Conservation (phyloP, 2,888 invertebrate genomes). For the Rhagophthalmus giganteus region DNA sequence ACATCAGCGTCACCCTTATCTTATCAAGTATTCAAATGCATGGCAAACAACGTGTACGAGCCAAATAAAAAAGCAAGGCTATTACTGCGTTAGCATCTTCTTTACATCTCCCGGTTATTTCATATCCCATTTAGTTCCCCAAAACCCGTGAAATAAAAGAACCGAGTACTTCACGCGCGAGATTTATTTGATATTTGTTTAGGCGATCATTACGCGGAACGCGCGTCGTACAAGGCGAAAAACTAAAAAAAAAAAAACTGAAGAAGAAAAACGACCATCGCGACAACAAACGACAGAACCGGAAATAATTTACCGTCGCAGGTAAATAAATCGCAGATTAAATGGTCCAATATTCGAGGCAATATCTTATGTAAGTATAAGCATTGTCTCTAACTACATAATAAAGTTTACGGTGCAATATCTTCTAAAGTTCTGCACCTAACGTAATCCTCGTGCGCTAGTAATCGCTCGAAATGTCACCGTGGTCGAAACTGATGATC, state of each 20-base stretch:
- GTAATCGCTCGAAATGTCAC: slow-evolving; percentile 40
- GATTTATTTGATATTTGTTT: slow-evolving; percentile 34
- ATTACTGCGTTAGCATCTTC: slow-evolving; percentile 41
- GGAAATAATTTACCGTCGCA: too few species aligned
- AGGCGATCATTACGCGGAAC: slow-evolving; percentile 1
- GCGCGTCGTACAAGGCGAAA: too few species aligned
- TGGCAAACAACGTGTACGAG: slow-evolving; percentile 36
- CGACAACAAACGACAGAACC: too few species aligned
- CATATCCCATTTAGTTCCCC: slow-evolving; percentile 47
- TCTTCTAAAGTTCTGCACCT: slow-evolving; percentile 31
- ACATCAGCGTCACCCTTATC: slow-evolving; percentile 37
- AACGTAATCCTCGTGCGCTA: slow-evolving; percentile 38
- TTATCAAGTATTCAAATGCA: slow-evolving; percentile 43
- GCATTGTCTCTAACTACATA: slow-evolving; percentile 38
- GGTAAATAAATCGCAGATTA: slow-evolving; percentile 43
- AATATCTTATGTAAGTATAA: slow-evolving; percentile 42
- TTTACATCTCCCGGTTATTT: slow-evolving; percentile 42
- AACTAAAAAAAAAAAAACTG: not conserved
- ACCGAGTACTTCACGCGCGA: slow-evolving; percentile 32
- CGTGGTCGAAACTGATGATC: slow-evolving; percentile 39
- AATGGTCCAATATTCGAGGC: slow-evolving; percentile 43
- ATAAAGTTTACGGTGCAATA: slow-evolving; percentile 37
- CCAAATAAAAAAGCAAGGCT: slow-evolving; percentile 39
- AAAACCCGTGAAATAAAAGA: slow-evolving; percentile 46
- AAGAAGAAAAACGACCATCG: slow-evolving; percentile 25